Percentiles rank a stretch among this genome's conserved stretches.
Conservation (phyloP, 2,113 vertebrate species). For the Manacus vitellinus region DNA sequence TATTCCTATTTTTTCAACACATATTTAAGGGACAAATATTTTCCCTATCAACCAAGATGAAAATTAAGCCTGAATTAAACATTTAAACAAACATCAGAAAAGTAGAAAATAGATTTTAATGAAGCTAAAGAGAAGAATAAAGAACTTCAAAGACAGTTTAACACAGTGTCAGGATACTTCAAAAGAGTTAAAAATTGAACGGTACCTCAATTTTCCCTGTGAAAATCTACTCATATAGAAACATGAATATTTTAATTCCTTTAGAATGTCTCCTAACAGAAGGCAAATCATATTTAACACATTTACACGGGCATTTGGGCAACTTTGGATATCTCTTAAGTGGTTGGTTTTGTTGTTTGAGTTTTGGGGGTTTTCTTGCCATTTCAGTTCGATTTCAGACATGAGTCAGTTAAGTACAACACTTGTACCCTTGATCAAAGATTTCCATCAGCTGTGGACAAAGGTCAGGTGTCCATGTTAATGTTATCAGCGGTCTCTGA, state of each 20-base stretch:
- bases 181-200: background rate
- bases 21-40: background rate
- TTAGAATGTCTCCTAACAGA: background rate
- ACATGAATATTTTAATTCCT: background rate
- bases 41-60: background rate
- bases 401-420: background rate
- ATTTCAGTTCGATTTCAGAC: slow-evolving; percentile 4
- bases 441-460: slow-evolving; percentile 23
- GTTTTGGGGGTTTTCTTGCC: accelerated
- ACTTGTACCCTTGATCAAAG: slow-evolving; percentile 41
- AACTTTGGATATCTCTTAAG: background rate
- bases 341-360: background rate
- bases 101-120: background rate
- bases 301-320: background rate
- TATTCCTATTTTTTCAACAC: background rate
- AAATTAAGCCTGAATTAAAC: background rate
- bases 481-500: background rate
- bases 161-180: background rate
- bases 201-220: background rate
- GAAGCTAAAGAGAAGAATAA: background rate
- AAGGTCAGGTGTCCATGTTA: slow-evolving; percentile 48
- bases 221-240: background rate
- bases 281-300: background rate
- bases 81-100: background rate
- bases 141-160: background rate